These are phyloP conservation scores for Caenorhabditis zanzibari DNA, from an alignment of 2,888 invertebrate species.

Conservation along the genomic window DNA sequence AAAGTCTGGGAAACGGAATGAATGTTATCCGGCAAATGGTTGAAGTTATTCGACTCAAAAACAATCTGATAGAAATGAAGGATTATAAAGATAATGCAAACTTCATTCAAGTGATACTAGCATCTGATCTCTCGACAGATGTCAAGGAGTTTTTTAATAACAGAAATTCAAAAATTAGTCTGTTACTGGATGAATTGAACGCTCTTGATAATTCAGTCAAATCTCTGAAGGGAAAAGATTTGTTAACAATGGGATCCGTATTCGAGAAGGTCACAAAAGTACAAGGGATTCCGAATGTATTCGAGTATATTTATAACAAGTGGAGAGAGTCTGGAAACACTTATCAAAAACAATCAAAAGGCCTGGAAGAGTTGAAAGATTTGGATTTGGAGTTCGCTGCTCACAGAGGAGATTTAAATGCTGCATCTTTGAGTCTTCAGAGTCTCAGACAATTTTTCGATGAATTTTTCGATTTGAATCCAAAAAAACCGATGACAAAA, in stretches of 20 bases:
- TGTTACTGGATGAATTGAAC: not conserved
- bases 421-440: not conserved
- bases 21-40: not conserved
- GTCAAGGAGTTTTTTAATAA: not conserved
- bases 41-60: not conserved
- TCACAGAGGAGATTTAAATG: slow-evolving; percentile 4
- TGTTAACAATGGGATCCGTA: not conserved
- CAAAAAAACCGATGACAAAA: not conserved
- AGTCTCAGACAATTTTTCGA: not conserved
- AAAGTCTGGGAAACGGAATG: not conserved
- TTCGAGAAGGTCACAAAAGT: slow-evolving; percentile 6
- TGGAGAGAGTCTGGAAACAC: not conserved
- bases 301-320: not conserved
- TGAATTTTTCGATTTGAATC: not conserved
- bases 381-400: slow-evolving; percentile 4
- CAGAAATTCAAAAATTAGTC: not conserved
- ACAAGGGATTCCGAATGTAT: not conserved
- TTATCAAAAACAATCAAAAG: not conserved
- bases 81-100: not conserved
- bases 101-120: not conserved
- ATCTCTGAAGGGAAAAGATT: not conserved
- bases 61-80: not conserved
- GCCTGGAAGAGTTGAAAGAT: not conserved
- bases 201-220: not conserved
- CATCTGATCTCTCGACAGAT: not conserved